Conservation (phyloP, 2,797 vertebrate genomes). For the Sebastolobus alascanus region DNA sequence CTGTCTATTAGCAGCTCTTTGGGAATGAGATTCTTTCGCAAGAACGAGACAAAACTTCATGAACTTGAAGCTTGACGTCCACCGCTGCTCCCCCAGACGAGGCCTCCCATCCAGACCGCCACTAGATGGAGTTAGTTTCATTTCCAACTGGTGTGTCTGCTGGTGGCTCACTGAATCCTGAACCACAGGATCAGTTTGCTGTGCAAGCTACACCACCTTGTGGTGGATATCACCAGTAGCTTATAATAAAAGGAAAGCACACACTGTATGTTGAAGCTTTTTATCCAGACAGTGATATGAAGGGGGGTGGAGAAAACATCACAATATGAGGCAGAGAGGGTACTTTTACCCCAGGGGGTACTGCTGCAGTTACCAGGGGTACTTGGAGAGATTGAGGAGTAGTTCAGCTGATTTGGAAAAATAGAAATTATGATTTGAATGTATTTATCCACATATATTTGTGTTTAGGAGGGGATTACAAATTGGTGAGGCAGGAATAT, state of each 20-base stretch:
- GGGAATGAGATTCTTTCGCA: slow-evolving; percentile 21
- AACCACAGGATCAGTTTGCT: background rate
- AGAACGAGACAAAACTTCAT: slow-evolving; percentile 24
- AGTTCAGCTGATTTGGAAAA: background rate
- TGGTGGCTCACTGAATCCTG: background rate
- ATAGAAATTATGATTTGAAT: background rate
- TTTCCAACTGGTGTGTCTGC: slow-evolving; percentile 21
- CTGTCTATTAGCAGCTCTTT: slow-evolving; percentile 56
- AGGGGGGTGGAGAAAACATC: background rate
- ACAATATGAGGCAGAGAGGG: background rate
- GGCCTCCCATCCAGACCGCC: slow-evolving; percentile 28
- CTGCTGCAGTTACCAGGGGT: background rate
- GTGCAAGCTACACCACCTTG: slow-evolving; percentile 71
- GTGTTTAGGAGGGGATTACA: background rate
- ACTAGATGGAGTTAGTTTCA: slow-evolving; percentile 71
- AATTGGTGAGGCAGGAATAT: background rate
- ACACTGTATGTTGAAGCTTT: background rate
- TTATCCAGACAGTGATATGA: background rate
- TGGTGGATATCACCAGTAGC: slow-evolving; percentile 25
- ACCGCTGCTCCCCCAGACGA: background rate
- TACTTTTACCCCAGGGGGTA: background rate
- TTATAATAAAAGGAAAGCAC: background rate
- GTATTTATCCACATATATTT: background rate
- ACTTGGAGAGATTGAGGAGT: background rate
- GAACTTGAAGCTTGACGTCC: slow-evolving; percentile 18